Evolutionary conservation across 2,113 vertebrate genomes (phyloP).

Genomic region (Enhydra lutris): DNA sequence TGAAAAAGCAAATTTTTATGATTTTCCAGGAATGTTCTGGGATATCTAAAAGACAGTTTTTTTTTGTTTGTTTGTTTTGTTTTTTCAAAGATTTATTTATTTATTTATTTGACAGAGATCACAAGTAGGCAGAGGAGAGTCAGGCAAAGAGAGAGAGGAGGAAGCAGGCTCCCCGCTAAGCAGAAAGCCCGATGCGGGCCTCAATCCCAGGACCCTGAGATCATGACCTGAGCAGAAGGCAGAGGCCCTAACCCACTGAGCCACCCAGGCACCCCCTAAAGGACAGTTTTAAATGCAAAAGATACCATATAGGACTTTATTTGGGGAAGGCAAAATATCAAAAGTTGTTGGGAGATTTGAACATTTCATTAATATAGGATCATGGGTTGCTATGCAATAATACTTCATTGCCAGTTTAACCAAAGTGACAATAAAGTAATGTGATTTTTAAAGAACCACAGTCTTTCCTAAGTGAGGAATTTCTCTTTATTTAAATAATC

Average conservation of each 20-base stretch:
- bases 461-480: neutral
- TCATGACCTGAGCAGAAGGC: too few species aligned
- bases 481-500: neutral
- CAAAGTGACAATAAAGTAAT: neutral
- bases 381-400: neutral
- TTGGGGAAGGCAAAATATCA: neutral
- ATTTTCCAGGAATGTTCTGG: neutral
- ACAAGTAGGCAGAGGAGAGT: too few species aligned
- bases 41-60: neutral
- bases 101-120: too few species aligned
- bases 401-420: neutral
- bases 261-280: neutral
- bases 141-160: too few species aligned
- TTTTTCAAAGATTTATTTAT: too few species aligned
- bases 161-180: too few species aligned
- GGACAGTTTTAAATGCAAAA: neutral
- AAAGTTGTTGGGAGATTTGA: neutral
- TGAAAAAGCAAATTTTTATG: neutral
- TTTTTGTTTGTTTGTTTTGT: too few species aligned
- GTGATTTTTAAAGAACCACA: neutral
- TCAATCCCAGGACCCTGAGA: too few species aligned
- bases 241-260: too few species aligned
- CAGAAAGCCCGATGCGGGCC: too few species aligned
- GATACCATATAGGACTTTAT: constrained; percentile 4
- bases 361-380: neutral